Evolutionary conservation across 2,797 vertebrate genomes (phyloP), one percentile per base, ranked within the genome.

Genomic region (Threskiornis aethiopicus): DNA sequence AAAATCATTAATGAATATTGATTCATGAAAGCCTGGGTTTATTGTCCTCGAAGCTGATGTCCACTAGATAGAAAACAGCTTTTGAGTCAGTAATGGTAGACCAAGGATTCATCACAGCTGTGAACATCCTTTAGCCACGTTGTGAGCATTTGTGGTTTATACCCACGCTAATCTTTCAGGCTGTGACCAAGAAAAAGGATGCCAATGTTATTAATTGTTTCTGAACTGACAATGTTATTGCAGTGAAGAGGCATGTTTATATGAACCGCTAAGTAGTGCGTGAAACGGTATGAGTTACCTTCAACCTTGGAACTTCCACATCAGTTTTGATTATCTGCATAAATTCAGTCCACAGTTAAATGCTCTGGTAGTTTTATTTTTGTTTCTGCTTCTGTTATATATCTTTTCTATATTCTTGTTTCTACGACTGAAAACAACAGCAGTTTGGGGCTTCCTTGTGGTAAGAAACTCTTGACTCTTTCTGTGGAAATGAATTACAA

Each of bases 311-410:
- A 65, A 81, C 54, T 84, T 84, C 13, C 29, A 92, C 41, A 90
- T 87, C 49, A 37, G 24, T 93, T 94, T 95, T 93, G 44, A 77
- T 92, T 91, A 83, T 81, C 79, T 89, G 52, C 71, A 94, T 84
- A 92, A 82, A 77, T 70, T 80, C 22, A 73, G 55, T 46, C 71
- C 55, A 64, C 41, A 42, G 52, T 64, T 92, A 89, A 89, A 93
- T 92, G 52, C 51, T 76, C 66, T 54, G n/a, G 16, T 92, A 85
- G 67, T 73, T 94, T 90, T 79, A 62, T 87, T 95, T 93, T 87
- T 61, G 11, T 92, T 90, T 85, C 44, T 77, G 22, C 10, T 73
- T 70, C 55, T 85, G 25, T 58, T 58, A 22, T 28, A 52, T 35
- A 70, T 33, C 15, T 84, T 78, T 67, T 55, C 46, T 85, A 9